Base-by-base conservation (phyloP, 2,113 vertebrate genomes). In the Onychostruthus taczanowskii region DNA sequence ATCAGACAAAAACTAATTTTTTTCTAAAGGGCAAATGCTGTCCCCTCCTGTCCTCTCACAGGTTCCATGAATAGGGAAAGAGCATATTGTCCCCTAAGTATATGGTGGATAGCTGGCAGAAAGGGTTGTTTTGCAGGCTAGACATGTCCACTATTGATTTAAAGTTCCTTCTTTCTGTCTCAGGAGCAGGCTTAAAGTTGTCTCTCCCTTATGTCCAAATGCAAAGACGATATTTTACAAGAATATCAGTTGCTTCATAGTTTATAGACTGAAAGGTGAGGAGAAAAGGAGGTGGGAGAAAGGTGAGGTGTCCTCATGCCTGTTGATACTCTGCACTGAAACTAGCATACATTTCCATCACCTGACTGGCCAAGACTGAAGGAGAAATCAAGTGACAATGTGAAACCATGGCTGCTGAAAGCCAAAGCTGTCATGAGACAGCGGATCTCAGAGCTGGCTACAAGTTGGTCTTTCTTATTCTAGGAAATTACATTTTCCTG, bases 281-380 rank as follows among this genome's bases (percentile, higher is more conserved):
- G 41, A 41, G 13, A 41, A 41, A 41, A 41, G 41, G 33, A 78
- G 10, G 6, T 16, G 14, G 21, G 22, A 70, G 9, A 84, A 67
- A 37, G 16, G 5, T 8, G 13, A 26, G 16, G 10, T 19, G 13
- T 12, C 13, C 15, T 35, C 6, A 0, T 7, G 6, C 47, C 31
- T 87, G 13, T 28, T 62, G 30, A 87, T 64, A 53, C 5, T 50
- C 43, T 70, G 13, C 22, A 44, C 18, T 63, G 61, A 75, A 87
- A 64, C 6, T 41, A 68, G 4, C 3, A 46, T 4, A 44, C 2
- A 31, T 49, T 79, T 72, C 19, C 18, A 47, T 20, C 17, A 52
- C 9, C 15, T 73, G 14, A 21, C 2, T 46, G 37, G 24, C 6
- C 6, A 37, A 46, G 21, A 43, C 21, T 86, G 59, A 39, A 58